Conservation (phyloP, 1,140 invertebrate genomes). For the Solen grandis region DNA sequence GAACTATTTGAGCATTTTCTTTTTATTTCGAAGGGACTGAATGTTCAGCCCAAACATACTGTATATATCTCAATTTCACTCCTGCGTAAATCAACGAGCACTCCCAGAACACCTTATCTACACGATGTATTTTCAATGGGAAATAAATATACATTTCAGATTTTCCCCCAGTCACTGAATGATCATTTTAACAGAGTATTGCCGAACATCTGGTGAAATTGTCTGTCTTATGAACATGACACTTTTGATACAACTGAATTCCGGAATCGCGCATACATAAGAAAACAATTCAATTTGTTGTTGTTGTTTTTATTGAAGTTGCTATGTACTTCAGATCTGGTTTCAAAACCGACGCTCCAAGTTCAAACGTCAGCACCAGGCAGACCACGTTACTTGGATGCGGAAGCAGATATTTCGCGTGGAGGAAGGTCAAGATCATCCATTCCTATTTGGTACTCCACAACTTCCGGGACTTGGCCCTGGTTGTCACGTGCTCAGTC, state of each 20-base stretch:
- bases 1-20: too few species aligned
- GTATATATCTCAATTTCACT: too few species aligned
- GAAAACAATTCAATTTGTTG: too few species aligned
- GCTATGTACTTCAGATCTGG: conserved; percentile 64
- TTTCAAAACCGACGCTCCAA: conserved; percentile 71
- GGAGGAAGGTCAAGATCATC: background rate
- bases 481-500: conserved; percentile 44
- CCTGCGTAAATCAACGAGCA: too few species aligned
- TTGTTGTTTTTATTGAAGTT: background rate
- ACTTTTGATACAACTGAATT: background rate
- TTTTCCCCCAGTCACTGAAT: background rate
- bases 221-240: background rate
- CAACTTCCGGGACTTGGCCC: conserved; percentile 24
- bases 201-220: background rate
- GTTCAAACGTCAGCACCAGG: conserved; percentile 67
- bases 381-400: conserved; percentile 67
- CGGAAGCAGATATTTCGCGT: conserved; percentile 64
- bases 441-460: background rate
- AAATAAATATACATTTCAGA: background rate
- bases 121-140: too few species aligned
- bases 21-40: too few species aligned
- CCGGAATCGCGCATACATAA: background rate
- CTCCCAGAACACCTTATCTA: too few species aligned
- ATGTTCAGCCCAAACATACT: too few species aligned
- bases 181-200: background rate